These are phyloP conservation scores for Zootoca vivipara DNA, from an alignment of 2,113 vertebrate genomes.

Conservation along the genomic window DNA sequence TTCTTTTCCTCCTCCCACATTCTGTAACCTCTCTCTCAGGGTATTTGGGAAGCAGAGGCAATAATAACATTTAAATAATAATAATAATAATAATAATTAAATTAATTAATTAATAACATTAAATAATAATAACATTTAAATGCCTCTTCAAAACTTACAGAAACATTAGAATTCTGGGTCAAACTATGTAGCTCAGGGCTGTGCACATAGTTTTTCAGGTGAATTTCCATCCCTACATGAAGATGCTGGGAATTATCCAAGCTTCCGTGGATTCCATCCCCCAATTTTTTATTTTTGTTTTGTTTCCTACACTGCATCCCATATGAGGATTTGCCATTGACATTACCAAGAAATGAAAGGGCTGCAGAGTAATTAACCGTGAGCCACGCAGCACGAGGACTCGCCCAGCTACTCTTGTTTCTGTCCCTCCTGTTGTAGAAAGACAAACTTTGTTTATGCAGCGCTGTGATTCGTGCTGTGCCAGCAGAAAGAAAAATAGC, in stretches of 20 bases:
- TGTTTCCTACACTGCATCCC: neutral
- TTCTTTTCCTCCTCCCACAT: no score
- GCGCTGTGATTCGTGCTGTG: slow-evolving; percentile 8
- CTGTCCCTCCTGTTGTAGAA: neutral
- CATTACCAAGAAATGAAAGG: neutral
- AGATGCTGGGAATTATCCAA: no score
- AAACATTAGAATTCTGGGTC: neutral
- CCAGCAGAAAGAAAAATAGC: slow-evolving; percentile 7
- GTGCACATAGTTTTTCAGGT: neutral
- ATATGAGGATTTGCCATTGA: neutral
- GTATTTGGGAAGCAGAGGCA: no score
- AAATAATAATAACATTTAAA: no score
- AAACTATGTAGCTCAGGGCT: neutral
- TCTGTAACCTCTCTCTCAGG: no score
- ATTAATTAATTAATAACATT: no score
- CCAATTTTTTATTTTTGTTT: no score
- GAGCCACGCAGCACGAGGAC: neutral
- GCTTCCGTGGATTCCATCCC: no score
- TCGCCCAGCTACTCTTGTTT: neutral
- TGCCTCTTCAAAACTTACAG: no score
- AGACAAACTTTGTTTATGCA: neutral
- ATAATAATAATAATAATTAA: no score
- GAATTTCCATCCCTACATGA: neutral
- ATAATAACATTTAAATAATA: no score
- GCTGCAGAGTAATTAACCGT: neutral